Conservation (phyloP, 1,140 invertebrate species). For the Gryon sp. region DNA sequence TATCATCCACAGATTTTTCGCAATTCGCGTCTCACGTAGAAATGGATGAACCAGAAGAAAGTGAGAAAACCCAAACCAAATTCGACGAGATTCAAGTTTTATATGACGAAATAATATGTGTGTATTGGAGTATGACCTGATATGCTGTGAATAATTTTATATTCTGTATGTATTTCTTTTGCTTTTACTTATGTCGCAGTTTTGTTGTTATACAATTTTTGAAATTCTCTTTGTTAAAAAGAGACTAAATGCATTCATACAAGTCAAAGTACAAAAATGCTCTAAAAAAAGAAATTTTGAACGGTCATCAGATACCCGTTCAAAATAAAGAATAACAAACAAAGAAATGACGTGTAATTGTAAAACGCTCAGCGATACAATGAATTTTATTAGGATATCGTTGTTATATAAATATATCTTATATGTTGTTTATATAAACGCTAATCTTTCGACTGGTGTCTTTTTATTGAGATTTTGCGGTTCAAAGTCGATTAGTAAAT, state of each 20-base stretch:
- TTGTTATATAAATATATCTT: constrained; percentile 68
- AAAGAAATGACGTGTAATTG: constrained; percentile 43
- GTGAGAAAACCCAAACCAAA: too few relatives aligned
- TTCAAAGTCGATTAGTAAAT: constrained; percentile 4
- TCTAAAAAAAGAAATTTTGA: not conserved
- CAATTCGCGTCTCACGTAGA: constrained; percentile 9
- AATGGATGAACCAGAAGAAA: constrained; percentile 8
- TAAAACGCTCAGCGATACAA: constrained; percentile 37
- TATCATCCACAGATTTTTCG: constrained; percentile 74
- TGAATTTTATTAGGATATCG: constrained; percentile 48
- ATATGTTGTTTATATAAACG: constrained; percentile 63
- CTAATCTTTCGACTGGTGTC: not conserved
- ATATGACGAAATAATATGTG: constrained; percentile 19
- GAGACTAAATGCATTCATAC: constrained; percentile 11
- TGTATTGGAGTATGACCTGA: not conserved
- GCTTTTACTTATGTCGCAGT: too few relatives aligned
- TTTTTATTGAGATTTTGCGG: constrained; percentile 3
- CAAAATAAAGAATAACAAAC: constrained; percentile 15
- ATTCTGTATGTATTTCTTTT: not conserved
- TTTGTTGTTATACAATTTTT: too few relatives aligned
- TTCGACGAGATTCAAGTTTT: constrained; percentile 41
- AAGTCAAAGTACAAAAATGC: constrained; percentile 66
- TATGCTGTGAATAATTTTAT: constrained; percentile 19
- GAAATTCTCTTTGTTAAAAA: constrained; percentile 6
- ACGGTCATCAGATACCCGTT: constrained; percentile 18